phyloP scores from a whole-genome alignment of 2,888 invertebrate species.

The Oscheius sp. region DNA sequence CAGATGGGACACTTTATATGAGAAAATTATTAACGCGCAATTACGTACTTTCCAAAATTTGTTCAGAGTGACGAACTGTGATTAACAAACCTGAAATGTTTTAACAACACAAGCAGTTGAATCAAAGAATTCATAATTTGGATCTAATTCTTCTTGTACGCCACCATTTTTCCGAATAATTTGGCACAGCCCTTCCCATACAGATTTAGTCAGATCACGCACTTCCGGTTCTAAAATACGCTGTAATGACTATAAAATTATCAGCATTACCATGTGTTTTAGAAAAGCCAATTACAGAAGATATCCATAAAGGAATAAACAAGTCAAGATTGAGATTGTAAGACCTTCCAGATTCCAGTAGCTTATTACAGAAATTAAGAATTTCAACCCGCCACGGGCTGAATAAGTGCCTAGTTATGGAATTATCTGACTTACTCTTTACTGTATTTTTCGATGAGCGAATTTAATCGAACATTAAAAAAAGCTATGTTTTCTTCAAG shows the following conservation, averaged over 20 bases:
- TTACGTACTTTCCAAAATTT: no score
- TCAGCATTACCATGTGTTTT: not conserved
- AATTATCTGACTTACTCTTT: conserved; percentile 7
- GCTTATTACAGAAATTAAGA: not conserved
- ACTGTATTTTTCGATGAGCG: conserved; percentile 2
- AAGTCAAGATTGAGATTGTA: conserved; percentile 8
- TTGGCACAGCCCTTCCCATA: conserved; percentile 8
- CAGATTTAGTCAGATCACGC: not conserved
- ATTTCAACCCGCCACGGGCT: conserved; percentile 13
- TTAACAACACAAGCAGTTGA: not conserved
- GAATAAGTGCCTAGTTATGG: not conserved
- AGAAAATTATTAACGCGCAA: no score
- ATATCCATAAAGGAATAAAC: conserved; percentile 25
- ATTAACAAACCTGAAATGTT: conserved; percentile 2
- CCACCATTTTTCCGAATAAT: not conserved
- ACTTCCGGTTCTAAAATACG: not conserved
- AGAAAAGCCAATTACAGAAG: conserved; percentile 17
- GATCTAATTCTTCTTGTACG: not conserved
- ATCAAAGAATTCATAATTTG: not conserved
- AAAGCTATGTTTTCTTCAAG: conserved; percentile 8
- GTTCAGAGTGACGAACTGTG: no score
- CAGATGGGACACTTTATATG: no score
- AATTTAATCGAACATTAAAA: not conserved
- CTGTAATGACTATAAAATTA: not conserved
- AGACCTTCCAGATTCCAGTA: conserved; percentile 1